Evolutionary conservation across 2,113 vertebrate genomes (phyloP).

Genomic region (Sylvietta virens): DNA sequence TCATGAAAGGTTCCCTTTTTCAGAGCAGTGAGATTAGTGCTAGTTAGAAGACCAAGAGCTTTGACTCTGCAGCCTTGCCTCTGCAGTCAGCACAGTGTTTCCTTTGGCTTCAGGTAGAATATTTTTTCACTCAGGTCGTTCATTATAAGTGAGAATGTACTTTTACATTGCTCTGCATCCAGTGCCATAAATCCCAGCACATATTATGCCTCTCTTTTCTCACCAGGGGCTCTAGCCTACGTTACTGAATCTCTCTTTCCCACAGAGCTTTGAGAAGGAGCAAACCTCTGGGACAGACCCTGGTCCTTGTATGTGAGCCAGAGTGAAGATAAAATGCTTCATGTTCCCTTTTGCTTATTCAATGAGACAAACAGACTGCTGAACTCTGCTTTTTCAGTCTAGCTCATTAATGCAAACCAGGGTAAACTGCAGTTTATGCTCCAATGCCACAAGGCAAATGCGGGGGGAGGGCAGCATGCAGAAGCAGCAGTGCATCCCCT

Average conservation of each 20-base stretch:
- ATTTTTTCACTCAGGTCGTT: background rate
- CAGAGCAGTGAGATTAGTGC: background rate
- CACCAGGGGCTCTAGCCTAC: background rate
- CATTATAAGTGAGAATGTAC: conserved; percentile 3
- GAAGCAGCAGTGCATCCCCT: background rate
- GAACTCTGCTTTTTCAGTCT: background rate
- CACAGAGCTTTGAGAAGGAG: background rate
- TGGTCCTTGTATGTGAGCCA: background rate
- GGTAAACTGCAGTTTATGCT: background rate
- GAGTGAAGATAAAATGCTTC: background rate
- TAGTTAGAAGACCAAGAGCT: background rate
- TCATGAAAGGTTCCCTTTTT: background rate
- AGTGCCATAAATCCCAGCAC: background rate
- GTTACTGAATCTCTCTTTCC: background rate
- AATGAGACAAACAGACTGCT: background rate
- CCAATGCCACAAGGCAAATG: background rate
- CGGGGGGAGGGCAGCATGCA: fast-evolving
- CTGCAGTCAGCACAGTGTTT: conserved; percentile 2
- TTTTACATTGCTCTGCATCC: background rate
- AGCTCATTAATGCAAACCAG: background rate
- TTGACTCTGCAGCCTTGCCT: background rate
- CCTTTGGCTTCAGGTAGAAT: conserved; percentile 38
- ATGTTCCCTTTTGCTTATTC: background rate
- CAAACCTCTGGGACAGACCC: background rate
- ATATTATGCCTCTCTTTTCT: background rate